Evolutionary conservation across 2,888 invertebrate genomes (phyloP), one percentile per base, ranked within the genome.

Genomic region (Drosophila stalkeri): DNA sequence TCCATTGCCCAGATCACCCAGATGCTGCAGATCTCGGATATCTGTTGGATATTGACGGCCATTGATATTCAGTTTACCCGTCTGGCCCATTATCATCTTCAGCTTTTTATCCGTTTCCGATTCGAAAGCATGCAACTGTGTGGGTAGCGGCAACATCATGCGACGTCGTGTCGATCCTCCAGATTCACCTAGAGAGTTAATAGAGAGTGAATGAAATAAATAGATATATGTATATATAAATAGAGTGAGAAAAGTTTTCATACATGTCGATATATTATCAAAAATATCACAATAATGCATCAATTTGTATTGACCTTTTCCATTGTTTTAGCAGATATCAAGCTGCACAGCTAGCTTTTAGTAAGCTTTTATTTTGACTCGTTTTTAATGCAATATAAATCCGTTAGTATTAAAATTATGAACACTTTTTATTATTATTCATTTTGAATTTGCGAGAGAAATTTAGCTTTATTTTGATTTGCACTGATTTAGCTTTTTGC

Each of bases 11-110:
- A 98, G 94, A 93, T 98, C 98, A 3, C 97, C 97, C 64, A 98
- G 93, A 82, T 97, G 96, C 83, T 97, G 96, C 91, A 98, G 94
- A 90, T 98, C 97, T 86, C 96, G 96, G 86, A 97, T 96, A 79
- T 96, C 96, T 5, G 98, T 97, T 73, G 95, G 94, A 93, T 97
- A 98, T 89, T 95, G 95, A 84, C 94, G 93, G 55, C 96, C 96
- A 85, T 96, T 96, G 68, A 99, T 96, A 75, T 95, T 97, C 73
- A 99, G 94, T 89, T 97, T 96, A 65, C 98, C 98, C 92, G 97
- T 98, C 93, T 97, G 97, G 94, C 97, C 96, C 95, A 97, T 98
- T 67, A 99, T 98, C 93, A 98, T 98, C 89, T 96, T 96, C 87
- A 98, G 95, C 92, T 97, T 97, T 77, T 95, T 95, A 91, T 98